phyloP scores from a whole-genome alignment of 2,113 vertebrate species.

The Aix galericulata region DNA sequence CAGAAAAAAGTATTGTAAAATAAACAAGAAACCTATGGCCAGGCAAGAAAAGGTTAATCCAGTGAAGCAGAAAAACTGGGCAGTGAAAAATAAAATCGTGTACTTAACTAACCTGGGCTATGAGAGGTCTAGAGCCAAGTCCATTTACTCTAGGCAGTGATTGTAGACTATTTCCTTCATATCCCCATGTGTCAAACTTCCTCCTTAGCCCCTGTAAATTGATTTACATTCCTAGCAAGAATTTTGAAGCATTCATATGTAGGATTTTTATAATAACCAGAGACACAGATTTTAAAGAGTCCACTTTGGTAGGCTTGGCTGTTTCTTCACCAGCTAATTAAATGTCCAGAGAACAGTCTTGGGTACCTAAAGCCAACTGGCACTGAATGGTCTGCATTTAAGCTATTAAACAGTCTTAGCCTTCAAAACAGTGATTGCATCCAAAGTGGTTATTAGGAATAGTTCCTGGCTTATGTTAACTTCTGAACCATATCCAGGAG shows the following conservation, averaged over 20 bases:
- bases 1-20: not conserved
- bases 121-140: not conserved
- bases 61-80: not conserved
- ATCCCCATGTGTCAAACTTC: not conserved
- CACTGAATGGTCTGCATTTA: conserved; percentile 1
- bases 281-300: not conserved
- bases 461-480: not conserved
- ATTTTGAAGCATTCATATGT: not conserved
- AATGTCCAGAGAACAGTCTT: not conserved
- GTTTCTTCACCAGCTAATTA: conserved; percentile 18
- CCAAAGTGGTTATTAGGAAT: not conserved
- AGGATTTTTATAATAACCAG: not conserved
- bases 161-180: not conserved
- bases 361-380: conserved; percentile 29
- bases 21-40: not conserved
- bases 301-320: not conserved
- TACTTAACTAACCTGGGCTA: not conserved
- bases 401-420: conserved; percentile 30
- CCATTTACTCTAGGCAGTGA: not conserved
- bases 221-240: not conserved
- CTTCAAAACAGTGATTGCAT: conserved; percentile 24
- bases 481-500: not conserved
- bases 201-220: not conserved
- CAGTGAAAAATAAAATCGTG: not conserved
- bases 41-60: not conserved